phyloP scores from a whole-genome alignment of 2,888 invertebrate species.

The Hyles lineata region DNA sequence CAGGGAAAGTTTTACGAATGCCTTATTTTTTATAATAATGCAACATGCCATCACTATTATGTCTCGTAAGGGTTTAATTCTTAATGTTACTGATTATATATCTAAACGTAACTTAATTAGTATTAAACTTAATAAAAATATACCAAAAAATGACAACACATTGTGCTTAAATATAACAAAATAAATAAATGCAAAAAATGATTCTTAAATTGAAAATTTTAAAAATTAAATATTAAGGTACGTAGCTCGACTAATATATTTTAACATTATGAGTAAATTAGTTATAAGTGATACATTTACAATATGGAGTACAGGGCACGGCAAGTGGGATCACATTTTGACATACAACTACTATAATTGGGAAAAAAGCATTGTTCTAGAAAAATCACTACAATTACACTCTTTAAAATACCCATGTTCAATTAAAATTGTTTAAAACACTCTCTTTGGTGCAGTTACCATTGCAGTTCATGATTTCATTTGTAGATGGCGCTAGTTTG shows the following conservation, averaged over 20 bases:
- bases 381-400: slow-evolving; percentile 47
- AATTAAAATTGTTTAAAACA: slow-evolving; percentile 26
- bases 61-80: background rate
- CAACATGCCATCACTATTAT: slow-evolving; percentile 42
- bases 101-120: background rate
- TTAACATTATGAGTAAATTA: background rate
- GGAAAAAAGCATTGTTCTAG: slow-evolving; percentile 40
- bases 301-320: slow-evolving; percentile 11
- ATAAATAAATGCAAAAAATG: slow-evolving; percentile 6
- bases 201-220: background rate
- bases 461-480: slow-evolving; percentile 5
- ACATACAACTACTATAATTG: slow-evolving; percentile 32
- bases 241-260: slow-evolving; percentile 7
- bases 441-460: background rate
- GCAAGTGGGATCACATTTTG: slow-evolving; percentile 24
- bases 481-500: slow-evolving; percentile 18
- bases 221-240: background rate
- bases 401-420: slow-evolving; percentile 37
- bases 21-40: slow-evolving; percentile 44
- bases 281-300: slow-evolving; percentile 15
- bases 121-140: background rate
- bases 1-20: slow-evolving; percentile 21
- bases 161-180: background rate
- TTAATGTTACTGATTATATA: background rate
- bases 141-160: background rate